phyloP scores from a whole-genome alignment of 2,797 vertebrate species.

The Carduelis carduelis region DNA sequence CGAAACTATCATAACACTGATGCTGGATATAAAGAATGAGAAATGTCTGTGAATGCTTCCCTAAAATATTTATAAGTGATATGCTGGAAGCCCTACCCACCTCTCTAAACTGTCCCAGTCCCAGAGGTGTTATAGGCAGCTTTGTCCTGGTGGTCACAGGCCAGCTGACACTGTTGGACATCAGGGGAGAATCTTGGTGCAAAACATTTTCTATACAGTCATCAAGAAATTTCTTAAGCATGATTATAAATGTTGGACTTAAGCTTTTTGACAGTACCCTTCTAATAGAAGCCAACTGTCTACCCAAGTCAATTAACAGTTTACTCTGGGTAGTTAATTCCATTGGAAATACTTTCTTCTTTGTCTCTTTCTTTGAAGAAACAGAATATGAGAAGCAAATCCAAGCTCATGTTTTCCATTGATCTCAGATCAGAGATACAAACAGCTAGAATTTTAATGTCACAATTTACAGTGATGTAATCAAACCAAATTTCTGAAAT shows the following conservation, averaged over 20 bases:
- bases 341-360: not conserved
- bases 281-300: not conserved
- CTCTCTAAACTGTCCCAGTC: not conserved
- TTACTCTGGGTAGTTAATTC: not conserved
- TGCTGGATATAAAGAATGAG: not conserved
- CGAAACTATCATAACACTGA: not conserved
- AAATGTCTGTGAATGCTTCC: not conserved
- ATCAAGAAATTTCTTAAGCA: not conserved
- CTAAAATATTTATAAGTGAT: not conserved
- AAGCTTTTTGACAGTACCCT: not conserved
- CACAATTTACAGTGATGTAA: not conserved
- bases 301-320: not conserved
- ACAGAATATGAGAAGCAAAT: not conserved
- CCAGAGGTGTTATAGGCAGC: not conserved
- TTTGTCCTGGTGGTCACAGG: not conserved
- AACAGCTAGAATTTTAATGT: slow-evolving; percentile 24
- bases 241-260: not conserved
- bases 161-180: not conserved
- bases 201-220: not conserved
- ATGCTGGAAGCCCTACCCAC: not conserved
- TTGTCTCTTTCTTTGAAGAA: not conserved
- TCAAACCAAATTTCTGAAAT: slow-evolving; percentile 62
- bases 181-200: not conserved
- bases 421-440: not conserved
- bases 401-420: not conserved